These are phyloP conservation scores for Pangasianodon gigas DNA, from an alignment of 2,113 vertebrate species.

Conservation along the genomic window DNA sequence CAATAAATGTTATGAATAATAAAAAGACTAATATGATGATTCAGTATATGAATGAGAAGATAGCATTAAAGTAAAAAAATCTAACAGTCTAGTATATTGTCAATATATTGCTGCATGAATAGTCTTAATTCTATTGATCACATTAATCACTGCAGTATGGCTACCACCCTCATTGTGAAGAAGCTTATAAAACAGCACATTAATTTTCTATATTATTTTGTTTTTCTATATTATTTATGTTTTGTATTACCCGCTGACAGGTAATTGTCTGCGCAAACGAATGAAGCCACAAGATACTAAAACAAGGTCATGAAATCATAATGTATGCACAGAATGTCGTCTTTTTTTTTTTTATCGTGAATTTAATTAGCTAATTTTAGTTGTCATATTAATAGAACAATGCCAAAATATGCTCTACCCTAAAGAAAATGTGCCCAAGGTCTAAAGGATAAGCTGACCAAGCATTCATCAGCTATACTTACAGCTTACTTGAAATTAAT, in stretches of 20 bases:
- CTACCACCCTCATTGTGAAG: not conserved
- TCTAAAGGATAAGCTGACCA: not conserved
- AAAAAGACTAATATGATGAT: too few relatives aligned
- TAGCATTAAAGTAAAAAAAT: not conserved
- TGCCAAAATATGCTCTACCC: not conserved
- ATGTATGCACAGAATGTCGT: not conserved
- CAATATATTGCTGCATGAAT: not conserved
- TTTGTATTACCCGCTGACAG: not conserved
- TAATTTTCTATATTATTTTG: not conserved
- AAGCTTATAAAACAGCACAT: not conserved
- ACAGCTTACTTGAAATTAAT: not conserved
- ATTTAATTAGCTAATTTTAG: not conserved
- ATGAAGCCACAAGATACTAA: not conserved
- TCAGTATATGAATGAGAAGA: not conserved
- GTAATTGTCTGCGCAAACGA: not conserved
- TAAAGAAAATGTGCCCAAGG: not conserved
- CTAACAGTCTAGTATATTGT: not conserved
- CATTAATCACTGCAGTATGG: not conserved
- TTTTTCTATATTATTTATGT: not conserved
- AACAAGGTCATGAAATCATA: not conserved
- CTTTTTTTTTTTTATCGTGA: not conserved
- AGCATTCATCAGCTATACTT: not conserved
- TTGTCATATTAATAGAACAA: not conserved
- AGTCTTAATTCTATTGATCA: not conserved
- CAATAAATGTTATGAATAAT: too few relatives aligned